Percentiles rank a stretch among this genome's conserved stretches.
Conservation (phyloP, 2,113 vertebrate genomes). For the Bos javanicus region DNA sequence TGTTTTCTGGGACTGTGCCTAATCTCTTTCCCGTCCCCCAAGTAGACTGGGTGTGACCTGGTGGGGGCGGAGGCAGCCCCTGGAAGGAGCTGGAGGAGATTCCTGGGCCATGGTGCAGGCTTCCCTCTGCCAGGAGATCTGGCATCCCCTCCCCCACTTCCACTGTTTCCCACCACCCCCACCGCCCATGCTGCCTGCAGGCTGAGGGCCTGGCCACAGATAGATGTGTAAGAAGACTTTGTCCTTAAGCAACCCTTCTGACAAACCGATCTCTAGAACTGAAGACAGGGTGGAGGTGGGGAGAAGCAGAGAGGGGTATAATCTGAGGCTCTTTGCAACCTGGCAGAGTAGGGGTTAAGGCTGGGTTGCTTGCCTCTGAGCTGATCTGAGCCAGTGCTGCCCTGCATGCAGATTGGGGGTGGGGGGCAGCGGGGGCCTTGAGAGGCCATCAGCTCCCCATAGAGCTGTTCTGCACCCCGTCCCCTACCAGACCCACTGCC, state of each 20-base stretch:
- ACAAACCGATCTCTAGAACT: neutral
- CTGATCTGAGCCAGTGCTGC: slow-evolving; percentile 82
- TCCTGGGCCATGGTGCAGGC: neutral
- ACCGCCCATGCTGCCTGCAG: rapidly evolving
- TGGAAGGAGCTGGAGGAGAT: neutral
- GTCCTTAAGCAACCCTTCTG: neutral
- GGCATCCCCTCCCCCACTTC: neutral
- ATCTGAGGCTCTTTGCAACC: neutral
- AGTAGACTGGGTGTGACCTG: neutral
- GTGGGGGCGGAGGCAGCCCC: neutral
- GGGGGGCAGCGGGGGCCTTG: slow-evolving; percentile 69
- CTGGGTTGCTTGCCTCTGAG: slow-evolving; percentile 73
- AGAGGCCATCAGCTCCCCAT: slow-evolving; percentile 67
- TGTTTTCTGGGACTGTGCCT: neutral
- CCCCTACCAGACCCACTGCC: slow-evolving; percentile 36
- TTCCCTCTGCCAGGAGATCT: neutral
- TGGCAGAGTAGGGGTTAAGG: slow-evolving; percentile 62
- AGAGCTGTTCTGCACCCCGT: slow-evolving; percentile 39
- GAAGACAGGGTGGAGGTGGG: neutral
- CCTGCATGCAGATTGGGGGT: slow-evolving; percentile 79
- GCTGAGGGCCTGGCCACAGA: neutral
- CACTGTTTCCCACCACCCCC: neutral
- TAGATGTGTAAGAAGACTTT: neutral
- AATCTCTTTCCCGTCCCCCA: neutral
- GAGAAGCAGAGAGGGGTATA: neutral